These are phyloP conservation scores for Ptychoptera albimana DNA, from an alignment of 2,888 invertebrate species.

Conservation along the genomic window DNA sequence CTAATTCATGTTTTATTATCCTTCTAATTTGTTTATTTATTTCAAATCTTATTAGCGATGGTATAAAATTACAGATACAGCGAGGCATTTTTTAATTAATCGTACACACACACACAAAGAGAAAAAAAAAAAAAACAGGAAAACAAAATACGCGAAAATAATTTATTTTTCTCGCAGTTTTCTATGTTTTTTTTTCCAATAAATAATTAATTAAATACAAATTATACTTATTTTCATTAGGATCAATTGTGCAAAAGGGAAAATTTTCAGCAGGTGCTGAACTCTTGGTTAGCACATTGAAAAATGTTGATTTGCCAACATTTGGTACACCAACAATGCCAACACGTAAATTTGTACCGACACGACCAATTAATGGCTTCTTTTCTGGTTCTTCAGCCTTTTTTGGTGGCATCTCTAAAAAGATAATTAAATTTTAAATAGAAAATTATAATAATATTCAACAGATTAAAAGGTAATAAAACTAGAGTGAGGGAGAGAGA, in stretches of 20 bases:
- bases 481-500: background rate
- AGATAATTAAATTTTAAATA: constrained; percentile 2
- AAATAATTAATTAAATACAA: constrained; percentile 10
- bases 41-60: no score
- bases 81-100: background rate
- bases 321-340: constrained; percentile 96
- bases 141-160: constrained; percentile 14
- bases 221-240: constrained; percentile 97
- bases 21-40: no score
- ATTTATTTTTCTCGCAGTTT: constrained; percentile 2
- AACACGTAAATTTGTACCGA: constrained; percentile 90
- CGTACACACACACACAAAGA: no score
- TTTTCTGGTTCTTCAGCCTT: constrained; percentile 80
- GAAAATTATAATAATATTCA: background rate
- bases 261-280: constrained; percentile 97
- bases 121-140: no score
- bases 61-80: no score
- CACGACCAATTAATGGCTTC: constrained; percentile 82
- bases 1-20: no score
- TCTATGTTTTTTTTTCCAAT: constrained; percentile 4
- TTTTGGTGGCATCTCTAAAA: constrained; percentile 61
- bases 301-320: constrained; percentile 98
- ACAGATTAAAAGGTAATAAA: no score
- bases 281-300: constrained; percentile 97
- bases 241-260: constrained; percentile 99